Conservation (phyloP, 2,797 vertebrate species). For the Muscicapa striata region DNA sequence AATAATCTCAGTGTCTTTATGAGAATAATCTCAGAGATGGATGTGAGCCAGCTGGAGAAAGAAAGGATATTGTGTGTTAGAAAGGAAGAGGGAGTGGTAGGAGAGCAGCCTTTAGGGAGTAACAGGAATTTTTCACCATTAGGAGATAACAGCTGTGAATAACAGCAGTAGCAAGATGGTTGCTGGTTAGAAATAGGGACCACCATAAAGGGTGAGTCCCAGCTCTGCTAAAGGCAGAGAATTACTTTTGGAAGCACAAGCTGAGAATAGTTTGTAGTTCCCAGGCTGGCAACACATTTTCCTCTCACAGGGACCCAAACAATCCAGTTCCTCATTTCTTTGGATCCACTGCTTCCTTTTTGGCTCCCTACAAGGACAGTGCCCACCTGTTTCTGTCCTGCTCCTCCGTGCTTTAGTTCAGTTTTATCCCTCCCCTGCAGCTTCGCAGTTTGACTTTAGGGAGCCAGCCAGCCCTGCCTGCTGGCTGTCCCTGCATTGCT, state of each 20-base stretch:
- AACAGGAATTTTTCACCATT: neutral
- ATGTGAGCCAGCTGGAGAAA: neutral
- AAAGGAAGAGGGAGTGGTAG: neutral
- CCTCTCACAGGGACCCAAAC: neutral
- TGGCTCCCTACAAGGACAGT: neutral
- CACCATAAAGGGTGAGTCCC: neutral
- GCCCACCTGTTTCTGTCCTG: constrained; percentile 7
- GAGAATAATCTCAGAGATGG: neutral
- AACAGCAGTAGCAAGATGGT: neutral
- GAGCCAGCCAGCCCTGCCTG: neutral
- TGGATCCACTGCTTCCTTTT: constrained; percentile 32
- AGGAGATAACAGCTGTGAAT: neutral
- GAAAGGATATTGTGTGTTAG: neutral
- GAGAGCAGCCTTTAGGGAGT: neutral
- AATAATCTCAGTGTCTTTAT: neutral
- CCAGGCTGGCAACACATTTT: neutral
- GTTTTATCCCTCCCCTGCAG: neutral
- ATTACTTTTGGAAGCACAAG: neutral
- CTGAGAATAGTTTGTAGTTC: neutral
- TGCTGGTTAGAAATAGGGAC: neutral
- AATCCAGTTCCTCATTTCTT: neutral
- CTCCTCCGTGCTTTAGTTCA: neutral
- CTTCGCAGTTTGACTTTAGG: neutral
- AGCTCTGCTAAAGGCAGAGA: neutral
- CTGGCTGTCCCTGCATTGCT: neutral